Percentiles rank a stretch among this genome's conserved stretches.
phyloP scores from a whole-genome alignment of 2,888 invertebrate genomes.

The Strigamia maritima region DNA sequence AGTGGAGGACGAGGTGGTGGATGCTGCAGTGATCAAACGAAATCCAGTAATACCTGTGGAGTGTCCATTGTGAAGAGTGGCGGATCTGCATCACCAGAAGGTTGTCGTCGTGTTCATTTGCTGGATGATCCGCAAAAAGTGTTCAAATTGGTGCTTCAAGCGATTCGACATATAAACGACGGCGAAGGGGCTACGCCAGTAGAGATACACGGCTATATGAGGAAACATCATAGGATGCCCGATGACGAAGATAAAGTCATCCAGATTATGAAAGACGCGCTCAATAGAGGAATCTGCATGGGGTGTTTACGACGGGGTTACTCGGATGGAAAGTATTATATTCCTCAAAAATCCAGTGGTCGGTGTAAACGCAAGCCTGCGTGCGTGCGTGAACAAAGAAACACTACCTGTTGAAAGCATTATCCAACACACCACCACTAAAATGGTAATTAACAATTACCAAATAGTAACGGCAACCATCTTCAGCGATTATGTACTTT shows the following conservation, averaged over 20 bases:
- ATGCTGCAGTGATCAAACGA: background rate
- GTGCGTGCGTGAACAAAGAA: background rate
- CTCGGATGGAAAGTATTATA: constrained; percentile 25
- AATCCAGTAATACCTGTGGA: background rate
- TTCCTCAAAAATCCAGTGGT: background rate
- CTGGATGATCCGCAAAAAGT: constrained; percentile 12
- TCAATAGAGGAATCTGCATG: constrained; percentile 2
- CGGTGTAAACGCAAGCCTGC: background rate
- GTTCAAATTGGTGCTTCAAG: background rate
- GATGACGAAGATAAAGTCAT: background rate
- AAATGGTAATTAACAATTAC: background rate
- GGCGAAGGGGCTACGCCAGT: constrained; percentile 1
- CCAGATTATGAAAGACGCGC: background rate
- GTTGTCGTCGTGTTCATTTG: background rate
- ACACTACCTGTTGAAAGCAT: background rate
- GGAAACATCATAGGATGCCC: background rate
- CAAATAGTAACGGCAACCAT: background rate
- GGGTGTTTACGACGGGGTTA: constrained; percentile 15
- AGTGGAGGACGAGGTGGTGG: background rate
- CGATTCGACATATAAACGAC: background rate
- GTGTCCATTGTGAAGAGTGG: background rate
- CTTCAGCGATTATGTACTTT: background rate
- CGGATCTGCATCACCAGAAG: background rate
- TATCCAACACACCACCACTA: background rate
- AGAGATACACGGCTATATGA: background rate